Evolutionary conservation across 2,113 vertebrate genomes (phyloP), one percentile per base, ranked within the genome.

Genomic region (Delphinus delphis): DNA sequence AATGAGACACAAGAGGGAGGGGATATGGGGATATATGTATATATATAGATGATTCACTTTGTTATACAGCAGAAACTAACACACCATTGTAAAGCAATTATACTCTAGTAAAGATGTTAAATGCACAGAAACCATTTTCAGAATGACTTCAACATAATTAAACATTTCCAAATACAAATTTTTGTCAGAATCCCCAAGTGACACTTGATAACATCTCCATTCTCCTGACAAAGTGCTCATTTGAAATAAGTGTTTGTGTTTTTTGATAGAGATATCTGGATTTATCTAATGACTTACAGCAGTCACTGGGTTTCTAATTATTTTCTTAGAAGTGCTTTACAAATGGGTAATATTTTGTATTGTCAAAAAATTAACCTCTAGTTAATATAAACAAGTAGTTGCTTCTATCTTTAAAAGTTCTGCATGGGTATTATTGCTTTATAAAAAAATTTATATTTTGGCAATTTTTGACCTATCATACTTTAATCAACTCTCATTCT

Each of bases 121-220:
- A 88, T 88, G n/a, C 94, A 88, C 36, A 87, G 81, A 18, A 97
- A 33, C 47, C 90, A 31, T 84, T 95, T 97, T 81, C 25, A 2
- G 0, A 95, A 97, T 96, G 67, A 73, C 95, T 98, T 97, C 3
- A 5, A 70, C 90, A 83, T 94, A 87, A 80, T 95, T 96, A 95
- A 96, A 60, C 50, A 96, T 41, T 96, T 97, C 6, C 96, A 84
- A 91, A 87, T 62, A 53, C 26, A 65, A 36, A 11, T 60, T 53
- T 77, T 90, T 60, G 21, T 17, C 36, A 86, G 68, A 68, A 74
- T 92, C 2, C 8, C 38, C 47, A 44, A 53, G 85, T 65, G 60
- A 85, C 10, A 86, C 44, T 63, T 77, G 38, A 3, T 95, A 74
- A 10, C 0, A 0, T 91, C 91, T 97, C 15, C 84, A 8, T 93